These are phyloP conservation scores for Platalea minor DNA, from an alignment of 2,797 vertebrate genomes.

Conservation along the genomic window DNA sequence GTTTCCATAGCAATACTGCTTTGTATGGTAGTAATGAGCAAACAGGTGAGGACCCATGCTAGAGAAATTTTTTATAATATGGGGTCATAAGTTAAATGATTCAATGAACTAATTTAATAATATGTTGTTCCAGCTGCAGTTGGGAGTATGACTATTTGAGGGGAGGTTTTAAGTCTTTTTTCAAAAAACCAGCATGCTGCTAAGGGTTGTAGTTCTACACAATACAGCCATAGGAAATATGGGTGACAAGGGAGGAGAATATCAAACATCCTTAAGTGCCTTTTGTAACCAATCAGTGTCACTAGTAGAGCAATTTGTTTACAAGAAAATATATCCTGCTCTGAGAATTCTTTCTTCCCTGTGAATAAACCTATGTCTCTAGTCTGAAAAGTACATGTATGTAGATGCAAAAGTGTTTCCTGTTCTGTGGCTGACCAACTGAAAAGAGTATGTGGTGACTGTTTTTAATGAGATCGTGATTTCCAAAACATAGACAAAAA, in stretches of 20 bases:
- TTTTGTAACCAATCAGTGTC: not conserved
- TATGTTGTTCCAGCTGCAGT: not conserved
- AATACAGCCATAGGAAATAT: not conserved
- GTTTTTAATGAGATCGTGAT: not conserved
- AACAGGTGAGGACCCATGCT: not conserved
- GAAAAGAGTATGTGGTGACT: not conserved
- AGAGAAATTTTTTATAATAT: not conserved
- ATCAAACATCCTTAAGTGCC: not conserved
- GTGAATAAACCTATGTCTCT: not conserved
- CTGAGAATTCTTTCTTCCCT: not conserved
- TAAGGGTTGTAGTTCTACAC: not conserved
- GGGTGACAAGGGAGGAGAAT: not conserved
- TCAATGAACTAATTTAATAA: not conserved
- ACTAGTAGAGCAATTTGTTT: not conserved
- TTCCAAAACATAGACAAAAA: not conserved
- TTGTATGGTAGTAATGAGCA: not conserved
- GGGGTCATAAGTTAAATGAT: not conserved
- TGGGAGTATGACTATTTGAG: not conserved
- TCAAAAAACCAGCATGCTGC: not conserved
- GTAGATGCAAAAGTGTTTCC: not conserved
- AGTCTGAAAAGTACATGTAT: not conserved
- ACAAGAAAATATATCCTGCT: not conserved
- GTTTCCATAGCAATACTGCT: not conserved
- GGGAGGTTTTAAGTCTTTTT: not conserved
- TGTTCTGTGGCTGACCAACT: not conserved